phyloP scores from a whole-genome alignment of 1,140 invertebrate genomes.

The Cephus cinctus region DNA sequence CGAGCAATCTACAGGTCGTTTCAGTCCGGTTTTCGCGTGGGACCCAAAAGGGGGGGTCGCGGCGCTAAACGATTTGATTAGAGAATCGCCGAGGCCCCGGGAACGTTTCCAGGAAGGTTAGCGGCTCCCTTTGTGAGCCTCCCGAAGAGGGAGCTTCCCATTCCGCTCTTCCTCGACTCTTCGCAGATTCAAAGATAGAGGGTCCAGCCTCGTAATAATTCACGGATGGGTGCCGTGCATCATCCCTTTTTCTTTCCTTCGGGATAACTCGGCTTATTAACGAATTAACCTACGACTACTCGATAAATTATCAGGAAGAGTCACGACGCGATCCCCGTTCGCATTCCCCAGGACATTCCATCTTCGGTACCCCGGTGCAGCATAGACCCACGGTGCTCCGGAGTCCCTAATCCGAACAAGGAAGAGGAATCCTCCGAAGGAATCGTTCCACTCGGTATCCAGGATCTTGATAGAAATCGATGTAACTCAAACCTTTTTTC shows the following conservation, averaged over 20 bases:
- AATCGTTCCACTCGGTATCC: no score
- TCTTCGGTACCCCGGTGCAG: no score
- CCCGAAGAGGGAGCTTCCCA: background rate
- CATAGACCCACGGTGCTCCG: no score
- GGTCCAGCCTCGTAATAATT: slow-evolving; percentile 33
- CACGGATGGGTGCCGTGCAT: slow-evolving; percentile 26
- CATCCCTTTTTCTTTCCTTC: slow-evolving; percentile 14
- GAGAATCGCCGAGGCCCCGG: background rate
- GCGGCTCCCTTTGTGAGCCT: slow-evolving; percentile 2
- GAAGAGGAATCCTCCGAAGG: no score
- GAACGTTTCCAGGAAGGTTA: background rate
- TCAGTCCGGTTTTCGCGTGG: no score
- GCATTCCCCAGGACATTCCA: no score
- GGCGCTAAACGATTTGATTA: slow-evolving; percentile 7
- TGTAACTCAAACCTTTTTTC: no score
- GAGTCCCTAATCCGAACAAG: no score
- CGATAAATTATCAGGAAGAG: slow-evolving; percentile 39
- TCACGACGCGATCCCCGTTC: no score
- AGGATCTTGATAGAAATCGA: no score
- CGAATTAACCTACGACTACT: slow-evolving; percentile 32
- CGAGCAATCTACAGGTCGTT: no score
- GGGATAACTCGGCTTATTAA: slow-evolving; percentile 30
- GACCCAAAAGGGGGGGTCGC: no score
- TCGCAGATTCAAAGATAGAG: slow-evolving; percentile 33
- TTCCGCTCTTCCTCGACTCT: slow-evolving; percentile 23